Conservation (phyloP, 2,888 invertebrate genomes). For the Agrochola lota region DNA sequence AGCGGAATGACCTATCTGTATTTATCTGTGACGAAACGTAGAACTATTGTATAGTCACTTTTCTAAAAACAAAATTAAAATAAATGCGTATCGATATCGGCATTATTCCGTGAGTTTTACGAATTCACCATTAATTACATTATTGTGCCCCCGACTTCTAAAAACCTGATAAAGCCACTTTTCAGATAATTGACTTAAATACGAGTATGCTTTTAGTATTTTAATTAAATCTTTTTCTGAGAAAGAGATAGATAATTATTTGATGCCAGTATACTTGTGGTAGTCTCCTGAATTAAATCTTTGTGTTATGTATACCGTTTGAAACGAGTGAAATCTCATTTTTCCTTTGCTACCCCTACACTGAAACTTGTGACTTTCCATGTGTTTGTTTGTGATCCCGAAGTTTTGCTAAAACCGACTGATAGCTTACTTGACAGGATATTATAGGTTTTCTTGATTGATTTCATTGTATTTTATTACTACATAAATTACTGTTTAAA, state of each 20-base stretch:
- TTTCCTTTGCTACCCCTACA: constrained; percentile 4
- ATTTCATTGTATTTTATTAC: not conserved
- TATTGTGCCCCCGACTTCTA: not conserved
- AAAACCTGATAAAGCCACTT: not conserved
- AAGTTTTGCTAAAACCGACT: constrained; percentile 53
- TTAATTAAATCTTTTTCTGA: not conserved
- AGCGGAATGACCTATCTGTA: too few relatives aligned
- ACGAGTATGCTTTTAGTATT: not conserved
- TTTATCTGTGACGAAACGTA: not conserved
- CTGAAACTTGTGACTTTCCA: constrained; percentile 20
- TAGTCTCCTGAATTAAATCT: constrained; percentile 25
- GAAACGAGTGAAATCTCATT: constrained; percentile 2
- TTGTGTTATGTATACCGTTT: constrained; percentile 28
- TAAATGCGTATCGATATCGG: not conserved
- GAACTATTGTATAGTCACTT: not conserved
- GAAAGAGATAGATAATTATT: not conserved
- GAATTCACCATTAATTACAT: not conserved
- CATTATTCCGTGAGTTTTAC: not conserved
- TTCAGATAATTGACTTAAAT: not conserved
- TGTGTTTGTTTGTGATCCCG: constrained; percentile 50
- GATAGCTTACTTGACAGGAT: constrained; percentile 22
- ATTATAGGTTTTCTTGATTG: constrained; percentile 34
- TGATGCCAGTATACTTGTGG: constrained; percentile 6
- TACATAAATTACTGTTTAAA: not conserved
- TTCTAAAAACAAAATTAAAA: not conserved